Evolutionary conservation across 53 echinoderm and acorn worm species (phyloP).

Genomic region (Mesocentrotus franciscanus): DNA sequence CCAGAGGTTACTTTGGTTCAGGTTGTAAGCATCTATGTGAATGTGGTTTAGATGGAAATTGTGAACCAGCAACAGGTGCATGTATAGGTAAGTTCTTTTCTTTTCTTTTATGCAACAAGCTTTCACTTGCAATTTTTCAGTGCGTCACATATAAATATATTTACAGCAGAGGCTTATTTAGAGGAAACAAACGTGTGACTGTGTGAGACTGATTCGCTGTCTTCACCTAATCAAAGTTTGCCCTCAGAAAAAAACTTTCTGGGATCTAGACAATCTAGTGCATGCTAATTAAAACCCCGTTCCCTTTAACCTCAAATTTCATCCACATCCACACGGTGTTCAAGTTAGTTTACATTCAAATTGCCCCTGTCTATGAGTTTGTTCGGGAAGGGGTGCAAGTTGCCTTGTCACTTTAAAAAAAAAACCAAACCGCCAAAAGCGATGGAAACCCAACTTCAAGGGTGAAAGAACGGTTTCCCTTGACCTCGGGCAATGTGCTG

Average conservation of each 20-base stretch:
- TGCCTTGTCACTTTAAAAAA: background rate
- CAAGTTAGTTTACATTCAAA: background rate
- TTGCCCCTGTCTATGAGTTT: background rate
- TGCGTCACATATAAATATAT: background rate
- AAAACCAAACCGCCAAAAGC: background rate
- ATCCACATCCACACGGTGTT: background rate
- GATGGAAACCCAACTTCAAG: background rate
- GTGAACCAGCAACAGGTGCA: constrained; percentile 50
- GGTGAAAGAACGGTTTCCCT: background rate
- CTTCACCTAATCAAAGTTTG: background rate
- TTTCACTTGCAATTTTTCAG: background rate
- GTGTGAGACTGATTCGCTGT: background rate
- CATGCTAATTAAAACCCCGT: background rate
- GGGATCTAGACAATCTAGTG: background rate
- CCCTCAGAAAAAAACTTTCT: background rate
- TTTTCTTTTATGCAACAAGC: background rate
- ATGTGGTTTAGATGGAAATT: constrained; percentile 9
- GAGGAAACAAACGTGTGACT: background rate
- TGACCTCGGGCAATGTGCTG: constrained; percentile 1
- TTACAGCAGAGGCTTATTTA: background rate
- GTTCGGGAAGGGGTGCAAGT: constrained; percentile 14
- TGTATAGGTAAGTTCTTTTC: constrained; percentile 53
- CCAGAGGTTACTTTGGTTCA: constrained; percentile 47
- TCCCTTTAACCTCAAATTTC: constrained; percentile 8
- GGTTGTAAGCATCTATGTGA: constrained; percentile 47